These are phyloP conservation scores for Diacarnus erythraeanus DNA, from an alignment of 37 sponge, comb jelly and placozoan genomes.

Conservation along the genomic window DNA sequence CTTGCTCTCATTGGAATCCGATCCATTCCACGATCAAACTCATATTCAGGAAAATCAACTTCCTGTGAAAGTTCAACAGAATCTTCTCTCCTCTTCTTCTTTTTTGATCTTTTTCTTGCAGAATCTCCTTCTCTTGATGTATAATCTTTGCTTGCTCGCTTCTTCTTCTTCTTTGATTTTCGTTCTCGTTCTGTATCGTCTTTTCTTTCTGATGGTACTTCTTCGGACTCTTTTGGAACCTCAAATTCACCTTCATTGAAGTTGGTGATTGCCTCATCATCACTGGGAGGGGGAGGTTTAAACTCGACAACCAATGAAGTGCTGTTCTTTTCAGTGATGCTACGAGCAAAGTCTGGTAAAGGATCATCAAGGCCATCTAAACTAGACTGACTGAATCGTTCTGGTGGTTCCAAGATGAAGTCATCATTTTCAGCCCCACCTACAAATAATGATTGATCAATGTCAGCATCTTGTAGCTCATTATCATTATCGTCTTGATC, in stretches of 20 bases:
- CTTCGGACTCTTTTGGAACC: no score
- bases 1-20: background rate
- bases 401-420: constrained; percentile 5
- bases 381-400: constrained; percentile 10
- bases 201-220: no score
- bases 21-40: background rate
- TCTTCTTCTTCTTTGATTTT: background rate
- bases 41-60: background rate
- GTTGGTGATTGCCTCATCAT: background rate
- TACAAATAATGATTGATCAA: background rate
- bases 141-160: background rate
- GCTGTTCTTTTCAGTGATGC: background rate
- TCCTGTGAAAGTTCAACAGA: background rate
- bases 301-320: background rate
- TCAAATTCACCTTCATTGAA: background rate
- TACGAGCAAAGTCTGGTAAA: background rate
- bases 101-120: background rate
- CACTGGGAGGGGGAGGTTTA: background rate
- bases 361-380: background rate
- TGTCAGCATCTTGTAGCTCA: background rate
- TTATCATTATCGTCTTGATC: no score
- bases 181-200: background rate
- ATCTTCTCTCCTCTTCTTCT: background rate
- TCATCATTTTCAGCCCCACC: background rate
- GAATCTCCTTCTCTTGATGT: background rate